Base-by-base conservation (phyloP, 2,888 invertebrate genomes). In the Epicampocera succincta region DNA sequence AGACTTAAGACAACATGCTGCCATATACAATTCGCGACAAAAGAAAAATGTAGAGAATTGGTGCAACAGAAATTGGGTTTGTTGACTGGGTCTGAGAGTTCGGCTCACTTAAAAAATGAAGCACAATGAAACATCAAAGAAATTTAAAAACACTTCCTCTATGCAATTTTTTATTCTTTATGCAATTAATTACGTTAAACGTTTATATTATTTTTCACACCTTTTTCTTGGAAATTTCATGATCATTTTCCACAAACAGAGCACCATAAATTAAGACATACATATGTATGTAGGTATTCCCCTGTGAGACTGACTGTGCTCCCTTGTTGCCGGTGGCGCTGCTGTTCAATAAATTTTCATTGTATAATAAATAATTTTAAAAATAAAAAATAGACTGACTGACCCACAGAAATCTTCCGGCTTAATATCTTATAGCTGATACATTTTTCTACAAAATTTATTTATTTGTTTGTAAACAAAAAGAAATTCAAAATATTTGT, bases 401-500 rank as follows among this genome's bases (percentile, higher is more conserved):
- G n/a, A 3, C 13, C 56, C 15, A 21, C 15, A 76, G 63, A 13
- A 61, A 69, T 76, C 54, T 69, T 69, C 54, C 61, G 76, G 61
- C 69, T 54, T 29, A 68, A 40, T 61, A 69, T 50, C 17, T 69
- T 17, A 69, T 48, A 44, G 52, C n/a, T 69, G 17, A 40, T 21
- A 60, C 12, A 68, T 38, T 69, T 63, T 63, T 6, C 29, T 44
- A 61, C 63, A 76, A 25, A 25, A 9, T 33, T 33, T 33, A 9
- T 33, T 6, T 33, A 1, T 33, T 33, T 33, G 33, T 33, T 33
- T 33, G 33, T 9, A 33, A 33, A 33, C 33, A 33, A 61, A 38
- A 60, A 52, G 12, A 66, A 54, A 72, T 48, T 60, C 13, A 60
- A 72, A 72, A 78, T 33, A 40, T 38, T 54, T n/a, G 17, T 56